Evolutionary conservation across 2,113 vertebrate genomes (phyloP), one percentile per base, ranked within the genome.

Genomic region (Ariopsis seemanni): DNA sequence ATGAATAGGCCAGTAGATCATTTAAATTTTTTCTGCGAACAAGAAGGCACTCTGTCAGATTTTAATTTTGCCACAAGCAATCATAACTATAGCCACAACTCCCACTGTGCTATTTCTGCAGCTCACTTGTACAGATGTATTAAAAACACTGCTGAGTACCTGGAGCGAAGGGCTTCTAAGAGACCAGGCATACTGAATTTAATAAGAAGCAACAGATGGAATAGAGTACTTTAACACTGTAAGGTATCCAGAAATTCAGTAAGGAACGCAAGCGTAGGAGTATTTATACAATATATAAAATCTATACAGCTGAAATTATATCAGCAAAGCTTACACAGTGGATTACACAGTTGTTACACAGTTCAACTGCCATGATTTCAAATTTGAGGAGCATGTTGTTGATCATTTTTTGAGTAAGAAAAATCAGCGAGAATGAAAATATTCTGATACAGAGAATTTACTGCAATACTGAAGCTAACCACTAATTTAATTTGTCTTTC

Each of bases 1-100:
- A 77, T 27, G 84, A 85, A 62, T 17, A 20, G 82, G 87, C 80
- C 85, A 80, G 71, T 55, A 78, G 22, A 88, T 75, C 71, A 80
- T 80, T 83, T 78, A 79, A 78, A 77, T 89, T 79, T 85, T 75
- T 69, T 82, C 48, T 85, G 60, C 53, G 77, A 86, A 88, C 63
- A 83, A 74, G 72, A 62, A 71, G 53, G 85, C 85, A 75, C 85
- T 77, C 83, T 55, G 48, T 84, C 74, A 74, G 79, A 83, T 75
- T 83, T 89, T 50, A 75, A 87, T 27, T 79, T 79, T 55, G 22
- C 5, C 50, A 77, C 74, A 53, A 77, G 74, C 50, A n/a, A 53
- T 10, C 74, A n/a, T 52, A 11, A 22, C n/a, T 79, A 60, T 34
- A 60, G 78, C 55, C 42, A 60, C 8, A 34, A 60, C 55, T 60